Percentiles rank a stretch among this genome's conserved stretches.
phyloP scores from a whole-genome alignment of 2,113 vertebrate genomes.

The Xiphorhynchus elegans region DNA sequence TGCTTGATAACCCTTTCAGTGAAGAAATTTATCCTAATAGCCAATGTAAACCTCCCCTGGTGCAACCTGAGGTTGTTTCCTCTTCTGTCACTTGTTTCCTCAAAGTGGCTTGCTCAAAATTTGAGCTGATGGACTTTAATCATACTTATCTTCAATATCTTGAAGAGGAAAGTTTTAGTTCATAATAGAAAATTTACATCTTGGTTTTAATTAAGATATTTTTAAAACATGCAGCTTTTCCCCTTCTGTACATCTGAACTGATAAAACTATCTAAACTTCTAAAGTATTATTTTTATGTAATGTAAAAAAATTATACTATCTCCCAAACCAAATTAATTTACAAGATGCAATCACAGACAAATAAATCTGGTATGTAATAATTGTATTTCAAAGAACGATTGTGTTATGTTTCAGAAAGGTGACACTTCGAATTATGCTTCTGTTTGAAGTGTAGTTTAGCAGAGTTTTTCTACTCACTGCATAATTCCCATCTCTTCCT shows the following conservation, averaged over 20 bases:
- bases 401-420: background rate
- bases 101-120: background rate
- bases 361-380: background rate
- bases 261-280: background rate
- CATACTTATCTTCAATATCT: background rate
- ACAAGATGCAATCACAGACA: background rate
- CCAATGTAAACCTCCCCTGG: background rate
- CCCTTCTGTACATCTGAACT: background rate
- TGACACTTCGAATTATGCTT: background rate
- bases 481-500: background rate
- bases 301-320: background rate
- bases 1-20: background rate
- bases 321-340: conserved; percentile 27
- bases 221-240: background rate
- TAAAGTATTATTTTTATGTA: conserved; percentile 12
- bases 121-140: background rate
- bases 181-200: background rate
- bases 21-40: background rate
- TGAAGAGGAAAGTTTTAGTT: background rate
- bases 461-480: background rate
- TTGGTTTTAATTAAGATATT: background rate
- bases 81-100: background rate
- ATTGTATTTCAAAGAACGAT: conserved; percentile 19
- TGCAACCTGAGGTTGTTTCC: background rate
- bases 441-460: background rate